Evolutionary conservation across 2,888 invertebrate genomes (phyloP).

Genomic region (Drosophila pegasa): DNA sequence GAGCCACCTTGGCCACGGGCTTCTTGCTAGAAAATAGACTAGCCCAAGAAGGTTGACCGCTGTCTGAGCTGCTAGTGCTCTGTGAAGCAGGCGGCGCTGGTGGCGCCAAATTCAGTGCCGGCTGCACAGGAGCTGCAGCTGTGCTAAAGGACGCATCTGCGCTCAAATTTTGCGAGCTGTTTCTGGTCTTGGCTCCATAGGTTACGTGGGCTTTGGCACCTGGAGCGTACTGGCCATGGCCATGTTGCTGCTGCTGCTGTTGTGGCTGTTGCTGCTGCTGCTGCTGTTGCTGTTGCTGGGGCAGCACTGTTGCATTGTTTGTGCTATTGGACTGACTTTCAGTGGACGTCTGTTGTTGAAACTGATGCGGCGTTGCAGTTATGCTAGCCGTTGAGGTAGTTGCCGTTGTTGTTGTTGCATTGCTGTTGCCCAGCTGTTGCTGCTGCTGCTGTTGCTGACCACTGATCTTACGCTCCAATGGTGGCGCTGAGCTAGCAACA

Average conservation of each 20-base stretch:
- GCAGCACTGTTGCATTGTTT: conserved; percentile 41
- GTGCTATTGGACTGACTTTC: conserved; percentile 43
- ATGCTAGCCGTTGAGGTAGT: conserved; percentile 85
- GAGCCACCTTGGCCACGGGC: conserved; percentile 88
- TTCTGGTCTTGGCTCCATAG: conserved; percentile 59
- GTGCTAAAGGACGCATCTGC: conserved; percentile 45
- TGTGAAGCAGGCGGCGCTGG: conserved; percentile 83
- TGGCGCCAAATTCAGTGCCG: conserved; percentile 77
- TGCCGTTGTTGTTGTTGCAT: conserved; percentile 84
- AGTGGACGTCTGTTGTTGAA: conserved; percentile 71
- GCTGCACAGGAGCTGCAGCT: conserved; percentile 47
- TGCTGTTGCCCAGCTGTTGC: conserved; percentile 30
- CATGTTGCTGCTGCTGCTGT: conserved; percentile 36
- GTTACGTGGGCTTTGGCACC: conserved; percentile 51
- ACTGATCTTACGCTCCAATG: conserved; percentile 86
- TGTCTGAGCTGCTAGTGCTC: conserved; percentile 47
- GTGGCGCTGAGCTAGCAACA: conserved; percentile 85
- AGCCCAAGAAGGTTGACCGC: conserved; percentile 87
- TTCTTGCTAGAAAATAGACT: conserved; percentile 88
- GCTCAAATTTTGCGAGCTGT: conserved; percentile 27
- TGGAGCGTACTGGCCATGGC: conserved; percentile 27
- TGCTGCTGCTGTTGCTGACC: conserved; percentile 46
- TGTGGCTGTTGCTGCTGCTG: conserved; percentile 41
- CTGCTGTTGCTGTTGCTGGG: conserved; percentile 46
- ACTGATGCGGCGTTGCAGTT: conserved; percentile 83